Evolutionary conservation across 1,140 invertebrate genomes (phyloP), one percentile per base, ranked within the genome.

Genomic region (Leptonema lineaticorne): DNA sequence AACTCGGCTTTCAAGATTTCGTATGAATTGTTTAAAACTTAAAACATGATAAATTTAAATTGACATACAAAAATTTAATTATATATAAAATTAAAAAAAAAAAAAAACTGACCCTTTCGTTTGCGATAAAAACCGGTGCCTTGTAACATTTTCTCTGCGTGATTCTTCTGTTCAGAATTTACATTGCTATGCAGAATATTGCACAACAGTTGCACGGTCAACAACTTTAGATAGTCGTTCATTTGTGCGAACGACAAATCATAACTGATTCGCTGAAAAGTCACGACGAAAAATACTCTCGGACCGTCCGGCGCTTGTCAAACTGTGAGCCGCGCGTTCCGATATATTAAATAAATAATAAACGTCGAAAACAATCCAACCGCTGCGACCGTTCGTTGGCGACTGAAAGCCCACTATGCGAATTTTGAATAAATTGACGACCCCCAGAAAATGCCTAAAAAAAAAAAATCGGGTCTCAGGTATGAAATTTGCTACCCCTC

Each of bases 401-500:
- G 65, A 70, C 64, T 67, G 69, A 70, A 41, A 45, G 29, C 33
- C 30, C 41, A 20, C 53, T 4, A 41, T 14, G 20, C 9, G 18
- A 53, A 64, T 59, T 41, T 11, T 22, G 59, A 60, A 56, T 37
- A 45, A 45, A 53, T 53, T 26, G 22, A 58, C 63, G 29, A 46
- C 28, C 24, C n/a, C 45, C 6, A 59, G 28, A 24, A 16, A 16
- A 45, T 45, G 37, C 11, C 18, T 46, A 28, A 69, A 63, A 69
- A 69, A 69, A 69, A 72, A 69, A 62, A 66, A 67, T 56, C 18
- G 69, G 69, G 59, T 27, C 70, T 27, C 71, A 72, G 71, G 71
- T 72, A 72, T 72, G 68, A 67, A 53, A 63, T 46, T 28, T 27
- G 41, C 58, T 37, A 30, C 67, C 67, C 60, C 67, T 68, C 58